Base-by-base conservation (phyloP, 2,888 invertebrate genomes). In the Drosophila tripunctata region DNA sequence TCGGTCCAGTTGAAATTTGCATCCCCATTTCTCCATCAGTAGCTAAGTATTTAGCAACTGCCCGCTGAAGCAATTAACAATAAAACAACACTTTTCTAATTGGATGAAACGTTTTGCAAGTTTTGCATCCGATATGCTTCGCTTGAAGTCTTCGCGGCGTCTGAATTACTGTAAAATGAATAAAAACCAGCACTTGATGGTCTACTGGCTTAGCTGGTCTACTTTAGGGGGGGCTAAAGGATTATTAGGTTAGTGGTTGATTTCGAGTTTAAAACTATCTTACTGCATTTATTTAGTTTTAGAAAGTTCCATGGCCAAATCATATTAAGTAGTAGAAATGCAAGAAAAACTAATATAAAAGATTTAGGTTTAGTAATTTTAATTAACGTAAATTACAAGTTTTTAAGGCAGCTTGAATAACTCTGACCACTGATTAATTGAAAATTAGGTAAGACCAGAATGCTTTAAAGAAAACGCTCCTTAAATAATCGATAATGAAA, bases 41-140 rank as follows among this genome's bases (percentile, higher is more conserved):
- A 43, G 55, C 47, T 30, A n/a, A n/a, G n/a, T n/a, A 40, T 48
- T 43, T 43, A 33, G 40, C 41, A 67, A 48, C 57, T 58, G 47
- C 33, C 43, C 55, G 47, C 48, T 48, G 15, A 67, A 50, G 81
- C 84, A 84, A 88, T 84, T 84, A 88, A 86, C 88, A 84, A 84
- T 87, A 78, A 87, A 81, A 84, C 88, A 84, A 84, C 88, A 73
- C 69, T 88, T 72, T 73, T 84, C 84, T 88, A 84, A 84, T 84
- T 84, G 87, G 88, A 81, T 84, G 71, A 88, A 87, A 86, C 83
- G 86, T 76, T 81, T 81, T 85, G 83, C 86, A 87, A 87, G 82
- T 82, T 82, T 73, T 68, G 61, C 79, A 80, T 73, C 58, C 62
- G 83, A 70, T 82, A 71, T 72, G 72, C 72, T 72, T 60, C 43